phyloP scores from a whole-genome alignment of 2,888 invertebrate genomes.

The Trisateles emortualis region DNA sequence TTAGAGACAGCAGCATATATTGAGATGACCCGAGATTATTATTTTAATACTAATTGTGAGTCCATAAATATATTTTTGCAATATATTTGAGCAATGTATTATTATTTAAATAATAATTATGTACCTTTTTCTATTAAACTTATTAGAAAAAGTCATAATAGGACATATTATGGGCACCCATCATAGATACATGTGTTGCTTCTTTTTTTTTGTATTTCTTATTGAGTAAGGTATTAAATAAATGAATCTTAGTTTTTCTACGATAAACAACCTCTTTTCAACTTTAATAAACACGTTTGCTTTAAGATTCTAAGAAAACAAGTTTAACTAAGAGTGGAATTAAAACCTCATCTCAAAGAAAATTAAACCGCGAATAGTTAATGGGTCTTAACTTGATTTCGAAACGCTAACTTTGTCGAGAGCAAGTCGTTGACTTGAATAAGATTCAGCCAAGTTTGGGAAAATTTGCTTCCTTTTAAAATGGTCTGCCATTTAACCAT shows the following conservation, averaged over 20 bases:
- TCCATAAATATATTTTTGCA: no score
- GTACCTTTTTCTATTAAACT: no score
- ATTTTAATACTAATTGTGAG: no score
- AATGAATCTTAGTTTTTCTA: constrained; percentile 41
- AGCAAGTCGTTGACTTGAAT: constrained; percentile 75
- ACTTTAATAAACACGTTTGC: constrained; percentile 59
- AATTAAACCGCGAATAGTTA: constrained; percentile 82
- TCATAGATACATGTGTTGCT: no score
- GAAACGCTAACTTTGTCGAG: constrained; percentile 77
- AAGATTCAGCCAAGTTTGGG: constrained; percentile 74
- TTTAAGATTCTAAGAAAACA: constrained; percentile 54
- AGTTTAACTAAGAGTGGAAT: constrained; percentile 67
- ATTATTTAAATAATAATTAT: no score
- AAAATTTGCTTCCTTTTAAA: constrained; percentile 73
- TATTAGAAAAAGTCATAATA: no score
- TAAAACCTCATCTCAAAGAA: constrained; percentile 77
- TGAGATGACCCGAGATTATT: no score
- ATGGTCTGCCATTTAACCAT: constrained; percentile 61
- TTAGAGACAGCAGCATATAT: no score
- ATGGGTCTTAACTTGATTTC: constrained; percentile 81
- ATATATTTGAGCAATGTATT: no score
- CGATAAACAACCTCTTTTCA: constrained; percentile 53
- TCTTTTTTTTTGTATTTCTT: no score
- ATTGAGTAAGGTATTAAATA: no score
- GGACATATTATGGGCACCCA: no score